phyloP scores from a whole-genome alignment of 2,888 invertebrate species.

The Cataglyphis albicans region DNA sequence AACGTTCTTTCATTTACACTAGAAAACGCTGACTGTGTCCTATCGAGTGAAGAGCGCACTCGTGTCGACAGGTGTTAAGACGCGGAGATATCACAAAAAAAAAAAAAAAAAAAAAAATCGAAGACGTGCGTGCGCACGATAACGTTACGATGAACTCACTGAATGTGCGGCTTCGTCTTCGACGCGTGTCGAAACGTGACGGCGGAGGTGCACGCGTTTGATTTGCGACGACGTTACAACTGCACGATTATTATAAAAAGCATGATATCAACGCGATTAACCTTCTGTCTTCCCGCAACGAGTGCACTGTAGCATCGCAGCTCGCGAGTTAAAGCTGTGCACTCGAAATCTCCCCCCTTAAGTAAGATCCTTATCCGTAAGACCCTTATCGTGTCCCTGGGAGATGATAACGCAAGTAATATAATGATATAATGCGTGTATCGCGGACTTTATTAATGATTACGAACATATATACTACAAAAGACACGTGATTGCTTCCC shows the following conservation, averaged over 20 bases:
- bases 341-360: not conserved
- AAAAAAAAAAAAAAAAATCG: not conserved
- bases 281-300: not conserved
- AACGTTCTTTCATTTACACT: conserved; percentile 24
- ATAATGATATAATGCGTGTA: conserved; percentile 21
- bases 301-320: conserved; percentile 39
- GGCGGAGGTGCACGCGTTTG: conserved; percentile 1
- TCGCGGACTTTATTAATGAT: conserved; percentile 22
- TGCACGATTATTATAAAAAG: conserved; percentile 16
- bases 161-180: conserved; percentile 5
- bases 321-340: conserved; percentile 21
- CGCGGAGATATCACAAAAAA: too few relatives aligned
- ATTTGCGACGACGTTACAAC: conserved; percentile 27
- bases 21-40: not conserved
- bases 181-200: conserved; percentile 1
- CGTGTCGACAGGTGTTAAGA: conserved; percentile 1
- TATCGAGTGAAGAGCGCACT: conserved; percentile 32
- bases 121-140: conserved; percentile 23
- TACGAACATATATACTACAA: not conserved
- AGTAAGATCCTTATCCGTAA: not conserved
- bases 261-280: conserved; percentile 32
- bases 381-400: not conserved
- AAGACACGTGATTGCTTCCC: not conserved
- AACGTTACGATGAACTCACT: not conserved
- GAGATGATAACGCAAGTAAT: conserved; percentile 26